A percentile compares a stretch with the other conserved stretches of the same genome.
Evolutionary conservation across 2,797 vertebrate genomes (phyloP).

Genomic region (Chelmon rostratus): DNA sequence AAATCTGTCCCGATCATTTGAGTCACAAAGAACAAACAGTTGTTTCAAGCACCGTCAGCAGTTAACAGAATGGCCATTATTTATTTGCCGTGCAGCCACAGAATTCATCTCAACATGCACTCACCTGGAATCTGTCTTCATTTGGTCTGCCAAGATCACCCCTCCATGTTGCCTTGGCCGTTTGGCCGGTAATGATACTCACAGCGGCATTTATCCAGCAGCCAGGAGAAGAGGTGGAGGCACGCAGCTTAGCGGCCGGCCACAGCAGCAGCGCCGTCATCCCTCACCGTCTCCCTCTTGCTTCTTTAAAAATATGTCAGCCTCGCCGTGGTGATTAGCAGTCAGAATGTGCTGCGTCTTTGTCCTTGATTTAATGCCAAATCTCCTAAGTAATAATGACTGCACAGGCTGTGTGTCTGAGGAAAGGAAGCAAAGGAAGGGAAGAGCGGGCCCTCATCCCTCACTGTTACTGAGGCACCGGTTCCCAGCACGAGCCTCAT

Average conservation of each 20-base stretch:
- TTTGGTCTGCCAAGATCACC: slow-evolving; percentile 63
- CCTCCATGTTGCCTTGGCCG: slow-evolving; percentile 47
- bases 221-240: slow-evolving; percentile 52
- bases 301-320: slow-evolving; percentile 70
- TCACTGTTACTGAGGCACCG: slow-evolving; percentile 45
- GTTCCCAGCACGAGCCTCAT: slow-evolving; percentile 67
- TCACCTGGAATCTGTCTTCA: slow-evolving; percentile 77
- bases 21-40: slow-evolving; percentile 73
- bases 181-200: slow-evolving; percentile 62
- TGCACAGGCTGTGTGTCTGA: slow-evolving; percentile 67
- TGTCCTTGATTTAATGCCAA: slow-evolving; percentile 83
- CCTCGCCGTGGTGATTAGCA: slow-evolving; percentile 74
- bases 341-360: slow-evolving; percentile 72
- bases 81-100: slow-evolving; percentile 66
- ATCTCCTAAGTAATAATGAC: slow-evolving; percentile 80
- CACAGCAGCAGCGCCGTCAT: slow-evolving; percentile 26
- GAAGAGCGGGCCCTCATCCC: slow-evolving; percentile 57
- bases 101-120: slow-evolving; percentile 60
- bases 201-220: slow-evolving; percentile 55
- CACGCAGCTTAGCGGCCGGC: slow-evolving; percentile 45
- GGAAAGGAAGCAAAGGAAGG: slow-evolving; percentile 50
- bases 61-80: slow-evolving; percentile 68
- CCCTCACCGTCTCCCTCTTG: slow-evolving; percentile 53
- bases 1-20: slow-evolving; percentile 72
- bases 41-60: slow-evolving; percentile 79